phyloP scores from a whole-genome alignment of 2,888 invertebrate species.

The Eulithis prunata region DNA sequence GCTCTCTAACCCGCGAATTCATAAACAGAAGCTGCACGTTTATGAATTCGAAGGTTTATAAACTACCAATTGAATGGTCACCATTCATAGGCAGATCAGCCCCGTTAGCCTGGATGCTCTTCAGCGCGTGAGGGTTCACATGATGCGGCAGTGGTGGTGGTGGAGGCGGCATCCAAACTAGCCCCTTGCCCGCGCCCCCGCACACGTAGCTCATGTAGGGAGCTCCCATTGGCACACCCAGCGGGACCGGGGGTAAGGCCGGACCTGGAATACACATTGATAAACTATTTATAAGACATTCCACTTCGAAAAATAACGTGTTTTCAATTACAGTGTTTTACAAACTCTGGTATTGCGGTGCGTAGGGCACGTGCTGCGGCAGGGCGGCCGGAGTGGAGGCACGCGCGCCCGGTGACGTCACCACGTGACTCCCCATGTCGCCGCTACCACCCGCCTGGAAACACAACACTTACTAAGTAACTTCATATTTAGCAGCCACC shows the following conservation, averaged over 20 bases:
- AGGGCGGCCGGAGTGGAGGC: constrained; percentile 66
- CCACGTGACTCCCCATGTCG: constrained; percentile 56
- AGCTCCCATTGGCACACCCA: constrained; percentile 16
- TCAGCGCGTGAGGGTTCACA: constrained; percentile 64
- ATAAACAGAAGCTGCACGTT: too few relatives aligned
- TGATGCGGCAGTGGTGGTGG: constrained; percentile 55
- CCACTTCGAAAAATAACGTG: not conserved
- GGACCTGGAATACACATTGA: constrained; percentile 8
- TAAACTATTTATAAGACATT: too few relatives aligned
- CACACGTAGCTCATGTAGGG: constrained; percentile 37
- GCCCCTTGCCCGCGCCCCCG: constrained; percentile 51
- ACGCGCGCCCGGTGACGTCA: constrained; percentile 57
- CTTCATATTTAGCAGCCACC: too few relatives aligned
- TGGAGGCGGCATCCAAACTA: constrained; percentile 60
- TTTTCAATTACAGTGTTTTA: not conserved
- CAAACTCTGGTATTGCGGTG: constrained; percentile 35
- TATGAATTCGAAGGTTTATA: too few relatives aligned
- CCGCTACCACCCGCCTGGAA: constrained; percentile 53
- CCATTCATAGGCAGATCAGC: constrained; percentile 84
- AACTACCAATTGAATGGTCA: constrained; percentile 44
- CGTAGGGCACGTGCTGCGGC: constrained; percentile 56
- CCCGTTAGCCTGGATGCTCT: constrained; percentile 80
- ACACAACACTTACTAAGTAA: not conserved
- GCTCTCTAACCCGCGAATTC: too few relatives aligned
- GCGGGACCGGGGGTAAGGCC: constrained; percentile 16